Conservation (phyloP, 2,113 vertebrate species). For the Herpetotheres cachinnans region DNA sequence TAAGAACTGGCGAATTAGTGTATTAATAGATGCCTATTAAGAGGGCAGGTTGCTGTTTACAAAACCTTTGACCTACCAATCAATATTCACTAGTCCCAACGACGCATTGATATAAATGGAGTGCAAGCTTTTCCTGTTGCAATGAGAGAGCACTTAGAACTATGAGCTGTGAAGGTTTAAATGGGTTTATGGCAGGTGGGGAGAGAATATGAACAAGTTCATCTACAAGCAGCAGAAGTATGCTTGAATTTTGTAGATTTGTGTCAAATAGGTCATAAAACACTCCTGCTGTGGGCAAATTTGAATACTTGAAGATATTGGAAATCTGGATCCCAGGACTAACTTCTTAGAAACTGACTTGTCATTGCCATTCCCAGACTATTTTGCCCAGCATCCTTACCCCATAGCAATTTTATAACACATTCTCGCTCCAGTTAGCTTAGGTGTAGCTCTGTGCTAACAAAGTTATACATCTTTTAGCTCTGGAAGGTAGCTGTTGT, state of each 20-base stretch:
- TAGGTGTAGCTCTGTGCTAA: neutral
- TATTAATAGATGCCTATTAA: neutral
- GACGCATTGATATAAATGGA: neutral
- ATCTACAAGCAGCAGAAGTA: neutral
- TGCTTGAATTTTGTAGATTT: neutral
- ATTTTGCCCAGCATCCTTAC: neutral
- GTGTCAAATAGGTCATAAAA: neutral
- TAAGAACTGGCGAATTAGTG: neutral
- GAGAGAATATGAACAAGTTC: neutral
- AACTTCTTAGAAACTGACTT: neutral
- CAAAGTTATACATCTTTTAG: neutral
- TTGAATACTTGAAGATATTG: neutral
- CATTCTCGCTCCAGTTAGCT: neutral
- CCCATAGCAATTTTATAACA: neutral
- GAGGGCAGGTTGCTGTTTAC: neutral
- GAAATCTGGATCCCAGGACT: neutral
- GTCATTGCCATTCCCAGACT: neutral
- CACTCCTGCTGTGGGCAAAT: neutral
- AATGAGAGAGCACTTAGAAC: neutral
- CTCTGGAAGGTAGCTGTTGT: neutral
- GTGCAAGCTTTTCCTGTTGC: neutral
- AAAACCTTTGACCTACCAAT: neutral
- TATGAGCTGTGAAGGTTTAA: neutral
- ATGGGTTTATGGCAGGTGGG: neutral
- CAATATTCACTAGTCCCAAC: neutral